Percentiles rank a stretch among this genome's conserved stretches.
Conservation (phyloP, 2,113 vertebrate species). For the Phrynocephalus versicolor region DNA sequence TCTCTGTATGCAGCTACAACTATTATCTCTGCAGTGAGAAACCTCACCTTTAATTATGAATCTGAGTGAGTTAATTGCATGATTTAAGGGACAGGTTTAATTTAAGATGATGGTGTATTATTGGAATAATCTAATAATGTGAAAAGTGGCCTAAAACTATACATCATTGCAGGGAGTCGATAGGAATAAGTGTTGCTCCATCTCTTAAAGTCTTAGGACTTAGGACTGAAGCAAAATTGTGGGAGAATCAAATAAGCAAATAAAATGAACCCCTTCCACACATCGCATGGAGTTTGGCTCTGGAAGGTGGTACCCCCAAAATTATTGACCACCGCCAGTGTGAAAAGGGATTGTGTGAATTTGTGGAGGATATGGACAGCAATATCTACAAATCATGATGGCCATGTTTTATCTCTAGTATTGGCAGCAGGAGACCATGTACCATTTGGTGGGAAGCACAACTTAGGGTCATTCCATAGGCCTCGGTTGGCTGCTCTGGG, state of each 20-base stretch:
- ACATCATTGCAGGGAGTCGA: not conserved
- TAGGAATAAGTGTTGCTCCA: not conserved
- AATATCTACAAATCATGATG: too few species aligned
- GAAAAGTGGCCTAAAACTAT: not conserved
- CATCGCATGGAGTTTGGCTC: not conserved
- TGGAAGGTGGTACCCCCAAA: not conserved
- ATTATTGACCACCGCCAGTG: not conserved
- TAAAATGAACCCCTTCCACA: too few species aligned
- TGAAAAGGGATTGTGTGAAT: too few species aligned
- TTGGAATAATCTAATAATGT: not conserved
- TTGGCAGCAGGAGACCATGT: too few species aligned
- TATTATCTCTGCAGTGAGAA: not conserved
- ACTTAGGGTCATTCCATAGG: too few species aligned
- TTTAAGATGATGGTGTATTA: slow-evolving; percentile 4
- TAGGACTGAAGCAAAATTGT: not conserved
- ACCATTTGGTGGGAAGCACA: too few species aligned
- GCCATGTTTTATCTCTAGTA: too few species aligned
- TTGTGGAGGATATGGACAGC: too few species aligned
- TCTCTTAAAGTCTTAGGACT: not conserved
- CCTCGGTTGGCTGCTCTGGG: too few species aligned
- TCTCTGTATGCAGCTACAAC: not conserved
- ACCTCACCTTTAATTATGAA: not conserved
- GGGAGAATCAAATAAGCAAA: too few species aligned
- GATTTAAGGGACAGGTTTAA: slow-evolving; percentile 1
- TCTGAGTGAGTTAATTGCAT: slow-evolving; percentile 1